Conservation (phyloP, 2,797 vertebrate genomes). For the Atherinosoma microstoma region DNA sequence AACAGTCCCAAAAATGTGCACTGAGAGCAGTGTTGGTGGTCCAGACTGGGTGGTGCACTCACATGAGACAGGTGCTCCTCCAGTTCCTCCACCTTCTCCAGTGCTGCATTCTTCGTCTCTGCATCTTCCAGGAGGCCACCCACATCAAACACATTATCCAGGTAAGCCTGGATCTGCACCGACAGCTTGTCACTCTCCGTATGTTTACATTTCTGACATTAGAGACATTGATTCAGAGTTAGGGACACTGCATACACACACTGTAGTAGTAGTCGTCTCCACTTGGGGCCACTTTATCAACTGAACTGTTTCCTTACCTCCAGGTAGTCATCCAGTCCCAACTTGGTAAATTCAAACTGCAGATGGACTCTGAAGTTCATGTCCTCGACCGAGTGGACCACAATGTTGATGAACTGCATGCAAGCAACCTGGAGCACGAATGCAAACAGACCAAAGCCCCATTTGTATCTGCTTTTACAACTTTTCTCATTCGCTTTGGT, state of each 20-base stretch:
- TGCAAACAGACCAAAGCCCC: neutral
- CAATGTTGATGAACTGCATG: conserved; percentile 99
- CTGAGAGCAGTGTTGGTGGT: conserved; percentile 63
- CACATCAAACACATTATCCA: conserved; percentile 97
- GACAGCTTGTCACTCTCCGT: conserved; percentile 98
- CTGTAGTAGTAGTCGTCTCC: neutral
- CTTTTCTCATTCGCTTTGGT: too few relatives aligned
- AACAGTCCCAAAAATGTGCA: conserved; percentile 55
- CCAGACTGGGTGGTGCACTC: conserved; percentile 74
- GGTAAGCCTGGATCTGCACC: conserved; percentile 98
- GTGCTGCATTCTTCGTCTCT: conserved; percentile 96
- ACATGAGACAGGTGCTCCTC: conserved; percentile 98
- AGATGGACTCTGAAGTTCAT: conserved; percentile 98
- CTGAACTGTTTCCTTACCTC: conserved; percentile 82
- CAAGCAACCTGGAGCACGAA: conserved; percentile 88
- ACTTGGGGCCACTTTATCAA: neutral
- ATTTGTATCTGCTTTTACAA: neutral
- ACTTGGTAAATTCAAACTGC: conserved; percentile 96
- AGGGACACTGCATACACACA: neutral
- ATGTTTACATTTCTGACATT: conserved; percentile 91
- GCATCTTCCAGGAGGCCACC: conserved; percentile 96
- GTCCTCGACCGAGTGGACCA: conserved; percentile 97
- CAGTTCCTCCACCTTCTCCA: conserved; percentile 98
- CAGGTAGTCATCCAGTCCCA: conserved; percentile 94
- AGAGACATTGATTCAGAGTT: conserved; percentile 16